These are phyloP conservation scores for Petrocephalus sullivani DNA, from an alignment of 2,797 vertebrate genomes.

Conservation along the genomic window DNA sequence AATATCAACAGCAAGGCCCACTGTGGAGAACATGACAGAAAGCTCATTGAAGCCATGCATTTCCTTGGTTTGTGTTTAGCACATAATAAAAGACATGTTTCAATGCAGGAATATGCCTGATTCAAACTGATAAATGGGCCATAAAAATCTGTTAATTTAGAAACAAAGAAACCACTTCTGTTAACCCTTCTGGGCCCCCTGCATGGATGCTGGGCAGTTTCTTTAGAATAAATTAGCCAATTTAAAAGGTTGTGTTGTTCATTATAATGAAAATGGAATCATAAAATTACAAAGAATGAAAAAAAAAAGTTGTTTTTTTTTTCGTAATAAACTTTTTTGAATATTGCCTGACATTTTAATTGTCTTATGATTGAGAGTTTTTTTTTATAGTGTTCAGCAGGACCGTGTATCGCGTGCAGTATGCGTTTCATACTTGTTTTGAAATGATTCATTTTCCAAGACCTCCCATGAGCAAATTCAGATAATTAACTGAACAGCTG, in stretches of 20 bases:
- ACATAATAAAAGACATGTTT: background rate
- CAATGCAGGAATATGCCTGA: constrained; percentile 42
- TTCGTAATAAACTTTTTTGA: background rate
- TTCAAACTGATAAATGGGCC: constrained; percentile 51
- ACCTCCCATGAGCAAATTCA: background rate
- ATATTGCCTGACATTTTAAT: background rate
- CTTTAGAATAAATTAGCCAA: background rate
- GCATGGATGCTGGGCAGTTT: background rate
- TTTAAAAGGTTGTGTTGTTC: background rate
- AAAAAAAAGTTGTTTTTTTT: background rate
- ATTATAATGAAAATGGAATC: background rate
- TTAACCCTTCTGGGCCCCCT: background rate
- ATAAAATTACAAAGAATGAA: background rate
- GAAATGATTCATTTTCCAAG: background rate
- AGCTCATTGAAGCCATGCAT: constrained; percentile 52
- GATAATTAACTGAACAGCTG: background rate
- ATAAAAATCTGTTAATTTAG: constrained; percentile 56
- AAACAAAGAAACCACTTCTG: constrained; percentile 37
- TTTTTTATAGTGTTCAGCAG: background rate
- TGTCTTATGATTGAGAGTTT: background rate
- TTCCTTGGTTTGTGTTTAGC: constrained; percentile 40
- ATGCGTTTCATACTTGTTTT: background rate
- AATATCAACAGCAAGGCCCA: constrained; percentile 51
- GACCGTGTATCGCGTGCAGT: background rate
- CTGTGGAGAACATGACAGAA: constrained; percentile 25